phyloP scores from a whole-genome alignment of 2,113 vertebrate genomes.

The Indri indri region DNA sequence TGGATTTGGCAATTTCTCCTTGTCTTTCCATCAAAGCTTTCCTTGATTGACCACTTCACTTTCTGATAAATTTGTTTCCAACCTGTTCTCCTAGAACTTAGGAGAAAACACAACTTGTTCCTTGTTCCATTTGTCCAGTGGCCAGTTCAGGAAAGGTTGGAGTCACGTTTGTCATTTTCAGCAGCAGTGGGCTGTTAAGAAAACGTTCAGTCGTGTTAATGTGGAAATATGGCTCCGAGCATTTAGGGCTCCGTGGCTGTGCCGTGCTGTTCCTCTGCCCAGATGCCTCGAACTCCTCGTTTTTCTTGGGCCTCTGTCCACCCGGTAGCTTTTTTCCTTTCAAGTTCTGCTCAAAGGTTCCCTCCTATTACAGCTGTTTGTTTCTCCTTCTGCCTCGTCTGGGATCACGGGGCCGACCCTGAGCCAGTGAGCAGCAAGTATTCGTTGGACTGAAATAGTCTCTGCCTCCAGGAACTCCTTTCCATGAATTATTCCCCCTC shows the following conservation, averaged over 20 bases:
- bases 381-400: background rate
- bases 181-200: background rate
- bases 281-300: background rate
- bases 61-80: background rate
- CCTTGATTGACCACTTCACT: background rate
- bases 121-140: background rate
- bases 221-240: rapidly evolving
- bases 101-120: background rate
- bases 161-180: background rate
- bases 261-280: rapidly evolving
- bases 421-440: background rate
- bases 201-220: rapidly evolving
- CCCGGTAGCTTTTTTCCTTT: background rate
- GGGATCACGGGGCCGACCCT: rapidly evolving
- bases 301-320: rapidly evolving
- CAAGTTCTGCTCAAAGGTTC: rapidly evolving
- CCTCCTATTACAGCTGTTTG: rapidly evolving
- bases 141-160: background rate
- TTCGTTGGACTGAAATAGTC: background rate
- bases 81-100: background rate
- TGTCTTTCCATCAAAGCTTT: background rate
- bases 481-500: background rate
- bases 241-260: rapidly evolving
- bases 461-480: background rate
- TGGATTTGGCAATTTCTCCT: background rate